Conservation (phyloP, 1,140 invertebrate genomes). For the Araneus ventricosus region DNA sequence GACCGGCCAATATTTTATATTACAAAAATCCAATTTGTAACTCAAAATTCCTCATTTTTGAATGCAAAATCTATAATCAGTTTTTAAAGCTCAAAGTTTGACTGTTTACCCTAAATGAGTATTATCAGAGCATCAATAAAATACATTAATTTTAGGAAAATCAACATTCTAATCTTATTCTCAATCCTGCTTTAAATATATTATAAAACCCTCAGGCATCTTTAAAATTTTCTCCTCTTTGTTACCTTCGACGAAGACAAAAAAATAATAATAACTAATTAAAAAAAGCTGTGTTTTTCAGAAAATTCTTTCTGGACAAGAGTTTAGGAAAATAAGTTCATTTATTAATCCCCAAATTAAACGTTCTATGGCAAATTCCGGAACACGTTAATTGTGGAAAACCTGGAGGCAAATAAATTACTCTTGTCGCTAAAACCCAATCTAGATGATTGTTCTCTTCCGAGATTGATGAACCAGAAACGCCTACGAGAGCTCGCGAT, state of each 20-base stretch:
- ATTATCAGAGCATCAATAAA: no score
- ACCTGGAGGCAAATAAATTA: slow-evolving; percentile 57
- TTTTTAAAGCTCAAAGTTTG: no score
- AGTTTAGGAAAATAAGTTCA: slow-evolving; percentile 18
- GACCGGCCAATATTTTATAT: no score
- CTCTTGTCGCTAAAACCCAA: slow-evolving; percentile 67
- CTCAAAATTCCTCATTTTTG: no score
- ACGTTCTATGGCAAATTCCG: slow-evolving; percentile 16
- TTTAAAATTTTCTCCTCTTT: no score
- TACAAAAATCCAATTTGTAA: no score
- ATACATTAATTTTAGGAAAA: no score
- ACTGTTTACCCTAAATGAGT: no score
- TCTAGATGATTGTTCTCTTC: slow-evolving; percentile 66
- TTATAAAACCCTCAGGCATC: no score
- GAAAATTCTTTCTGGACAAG: neutral
- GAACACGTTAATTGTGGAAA: slow-evolving; percentile 66
- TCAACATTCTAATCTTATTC: no score
- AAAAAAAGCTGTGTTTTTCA: neutral
- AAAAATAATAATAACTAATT: neutral
- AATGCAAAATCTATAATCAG: no score
- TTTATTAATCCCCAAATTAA: slow-evolving; percentile 65
- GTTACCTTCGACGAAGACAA: neutral
- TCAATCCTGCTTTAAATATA: no score
- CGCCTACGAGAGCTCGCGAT: slow-evolving; percentile 49
- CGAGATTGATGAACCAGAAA: slow-evolving; percentile 69